Conservation (phyloP, 2,797 vertebrate genomes). For the Gambelia wislizenii region DNA sequence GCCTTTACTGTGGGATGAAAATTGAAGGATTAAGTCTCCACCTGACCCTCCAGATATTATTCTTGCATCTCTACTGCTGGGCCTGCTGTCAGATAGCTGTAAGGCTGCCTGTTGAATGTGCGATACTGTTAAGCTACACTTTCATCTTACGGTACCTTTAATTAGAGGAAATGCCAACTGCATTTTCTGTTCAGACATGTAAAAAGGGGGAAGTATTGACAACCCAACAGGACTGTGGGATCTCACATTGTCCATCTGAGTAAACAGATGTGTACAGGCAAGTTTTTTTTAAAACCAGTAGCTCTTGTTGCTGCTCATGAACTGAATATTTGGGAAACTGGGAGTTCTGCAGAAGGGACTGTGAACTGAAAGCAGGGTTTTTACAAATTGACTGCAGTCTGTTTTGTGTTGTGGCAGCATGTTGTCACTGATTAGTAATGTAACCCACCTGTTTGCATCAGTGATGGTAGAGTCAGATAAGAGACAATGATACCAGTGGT, state of each 20-base stretch:
- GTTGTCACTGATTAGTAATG: not conserved
- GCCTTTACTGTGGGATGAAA: not conserved
- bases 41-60: not conserved
- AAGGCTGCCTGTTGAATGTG: not conserved
- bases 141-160: not conserved
- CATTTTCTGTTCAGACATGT: constrained; percentile 8
- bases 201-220: constrained; percentile 6
- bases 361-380: not conserved
- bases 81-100: not conserved
- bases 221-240: not conserved
- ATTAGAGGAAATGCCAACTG: not conserved
- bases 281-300: not conserved
- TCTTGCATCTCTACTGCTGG: not conserved
- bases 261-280: not conserved
- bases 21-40: not conserved
- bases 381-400: not conserved
- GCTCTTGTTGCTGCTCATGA: constrained; percentile 3
- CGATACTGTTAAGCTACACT: not conserved
- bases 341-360: not conserved
- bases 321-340: not conserved
- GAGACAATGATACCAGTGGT: not conserved
- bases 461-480: not conserved
- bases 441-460: not conserved
- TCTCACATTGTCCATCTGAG: not conserved
- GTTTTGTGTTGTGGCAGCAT: not conserved